Conservation (phyloP, 2,888 invertebrate species). For the Microctonus hyperodae region DNA sequence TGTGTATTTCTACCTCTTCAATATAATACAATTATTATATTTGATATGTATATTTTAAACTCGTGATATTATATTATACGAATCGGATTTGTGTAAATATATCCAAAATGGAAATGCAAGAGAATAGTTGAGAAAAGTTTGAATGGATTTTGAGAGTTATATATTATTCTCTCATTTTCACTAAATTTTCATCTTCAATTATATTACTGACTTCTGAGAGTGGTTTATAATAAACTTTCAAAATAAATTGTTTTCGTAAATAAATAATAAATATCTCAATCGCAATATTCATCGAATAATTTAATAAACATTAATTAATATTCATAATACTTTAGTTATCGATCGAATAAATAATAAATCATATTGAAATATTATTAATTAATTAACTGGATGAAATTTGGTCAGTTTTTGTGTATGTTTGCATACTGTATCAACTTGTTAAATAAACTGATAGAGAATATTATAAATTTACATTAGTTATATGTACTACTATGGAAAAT, state of each 20-base stretch:
- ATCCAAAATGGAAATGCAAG: conserved; percentile 9
- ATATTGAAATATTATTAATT: no score
- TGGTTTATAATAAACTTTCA: background rate
- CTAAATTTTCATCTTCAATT: conserved; percentile 1
- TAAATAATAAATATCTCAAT: background rate
- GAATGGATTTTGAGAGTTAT: background rate
- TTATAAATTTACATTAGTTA: conserved; percentile 12
- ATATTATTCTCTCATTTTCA: background rate
- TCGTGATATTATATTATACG: conserved; percentile 33
- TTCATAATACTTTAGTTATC: no score
- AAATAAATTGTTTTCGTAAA: background rate
- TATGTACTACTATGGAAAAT: background rate
- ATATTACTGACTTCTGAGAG: background rate
- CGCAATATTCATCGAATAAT: background rate
- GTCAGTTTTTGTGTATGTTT: no score
- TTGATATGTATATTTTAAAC: conserved; percentile 30
- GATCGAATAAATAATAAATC: no score
- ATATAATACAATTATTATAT: conserved; percentile 32
- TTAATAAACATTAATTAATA: no score
- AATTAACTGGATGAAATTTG: no score
- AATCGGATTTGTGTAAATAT: conserved; percentile 34
- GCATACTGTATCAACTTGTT: conserved; percentile 1
- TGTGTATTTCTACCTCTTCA: conserved; percentile 28
- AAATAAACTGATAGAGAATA: conserved; percentile 22
- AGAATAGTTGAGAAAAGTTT: conserved; percentile 11